Conservation (phyloP, 2,888 invertebrate genomes). For the Steinernema carpocapsae region DNA sequence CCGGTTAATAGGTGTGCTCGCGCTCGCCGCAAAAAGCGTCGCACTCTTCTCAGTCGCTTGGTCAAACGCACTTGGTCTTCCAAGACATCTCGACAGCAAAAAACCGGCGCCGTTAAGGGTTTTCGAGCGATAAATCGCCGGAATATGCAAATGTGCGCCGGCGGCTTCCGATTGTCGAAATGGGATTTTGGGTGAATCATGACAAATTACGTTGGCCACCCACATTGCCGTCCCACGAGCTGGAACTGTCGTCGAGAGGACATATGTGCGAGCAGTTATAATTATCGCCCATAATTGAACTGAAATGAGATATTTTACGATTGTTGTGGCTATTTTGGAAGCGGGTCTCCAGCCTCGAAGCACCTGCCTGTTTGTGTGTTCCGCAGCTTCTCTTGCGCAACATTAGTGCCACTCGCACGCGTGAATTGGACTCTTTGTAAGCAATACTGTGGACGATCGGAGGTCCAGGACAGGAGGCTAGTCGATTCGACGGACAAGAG, state of each 20-base stretch:
- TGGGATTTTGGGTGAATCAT: conserved; percentile 1
- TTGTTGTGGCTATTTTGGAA: neutral
- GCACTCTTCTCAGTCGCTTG: conserved; percentile 18
- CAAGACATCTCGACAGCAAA: neutral
- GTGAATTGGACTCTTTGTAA: conserved; percentile 7
- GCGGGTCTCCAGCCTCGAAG: conserved; percentile 17
- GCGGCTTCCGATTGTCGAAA: neutral
- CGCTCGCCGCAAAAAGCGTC: conserved; percentile 29
- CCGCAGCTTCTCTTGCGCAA: conserved; percentile 26
- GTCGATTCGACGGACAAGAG: neutral
- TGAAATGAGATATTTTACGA: conserved; percentile 33
- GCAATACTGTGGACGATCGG: neutral
- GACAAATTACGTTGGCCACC: conserved; percentile 29
- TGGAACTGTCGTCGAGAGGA: neutral
- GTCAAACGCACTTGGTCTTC: neutral
- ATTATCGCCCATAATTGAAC: conserved; percentile 32
- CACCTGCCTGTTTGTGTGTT: conserved; percentile 10
- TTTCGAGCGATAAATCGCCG: conserved; percentile 5
- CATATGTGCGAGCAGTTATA: conserved; percentile 19
- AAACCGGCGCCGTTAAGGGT: neutral
- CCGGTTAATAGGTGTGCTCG: conserved; percentile 29
- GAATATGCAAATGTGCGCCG: conserved; percentile 18
- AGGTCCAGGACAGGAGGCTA: neutral
- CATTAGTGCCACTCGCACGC: conserved; percentile 33
- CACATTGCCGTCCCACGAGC: neutral